Base-by-base conservation (phyloP, 2,113 vertebrate species). In the Malurus elegans region DNA sequence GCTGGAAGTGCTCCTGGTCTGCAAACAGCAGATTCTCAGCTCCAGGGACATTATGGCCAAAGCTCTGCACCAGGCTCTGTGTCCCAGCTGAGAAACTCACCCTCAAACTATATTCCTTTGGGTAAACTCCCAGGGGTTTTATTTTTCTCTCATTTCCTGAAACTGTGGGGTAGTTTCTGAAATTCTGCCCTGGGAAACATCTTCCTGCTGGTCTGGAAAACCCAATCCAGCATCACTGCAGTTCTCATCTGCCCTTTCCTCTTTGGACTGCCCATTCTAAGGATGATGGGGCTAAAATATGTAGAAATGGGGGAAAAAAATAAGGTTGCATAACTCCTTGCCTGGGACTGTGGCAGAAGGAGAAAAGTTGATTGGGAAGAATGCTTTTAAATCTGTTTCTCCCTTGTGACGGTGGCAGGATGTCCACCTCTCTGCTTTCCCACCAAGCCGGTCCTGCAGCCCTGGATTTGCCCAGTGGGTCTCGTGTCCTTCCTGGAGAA, bases 41-140 rank as follows among this genome's bases (percentile, higher is more conserved):
- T 78, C n/a, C 1, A 1, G 26, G 29, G 25, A 40, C 21, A 36
- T 24, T 0, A 0, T 21, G 45, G 57, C 21, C 36, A 53, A 34
- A 54, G 69, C 21, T 47, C 34, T 4, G 4, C 14, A 34, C 40
- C 36, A 57, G 42, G 25, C 9, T 71, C 40, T 56, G 24, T 60
- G 26, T 8, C 45, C 40, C 8, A 13, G 24, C 26, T 62, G n/a
- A 69, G 21, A 64, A 93, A 90, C 14, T 44, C 34, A 24, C 18
- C 45, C 50, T 57, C 51, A 40, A 91, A 25, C 19, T 26, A 9
- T 1, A 2, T 25, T 53, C 25, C 25, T 79, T 40, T 18, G 25
- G n/a, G 8, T 50, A 25, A 88, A 34, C 19, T 65, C 53, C 47
- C 1, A 1, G 2, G 21, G 4, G 21, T 28, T 58, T 82, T 74